phyloP scores from a whole-genome alignment of 1,140 invertebrate species.

The Camponotus floridanus region DNA sequence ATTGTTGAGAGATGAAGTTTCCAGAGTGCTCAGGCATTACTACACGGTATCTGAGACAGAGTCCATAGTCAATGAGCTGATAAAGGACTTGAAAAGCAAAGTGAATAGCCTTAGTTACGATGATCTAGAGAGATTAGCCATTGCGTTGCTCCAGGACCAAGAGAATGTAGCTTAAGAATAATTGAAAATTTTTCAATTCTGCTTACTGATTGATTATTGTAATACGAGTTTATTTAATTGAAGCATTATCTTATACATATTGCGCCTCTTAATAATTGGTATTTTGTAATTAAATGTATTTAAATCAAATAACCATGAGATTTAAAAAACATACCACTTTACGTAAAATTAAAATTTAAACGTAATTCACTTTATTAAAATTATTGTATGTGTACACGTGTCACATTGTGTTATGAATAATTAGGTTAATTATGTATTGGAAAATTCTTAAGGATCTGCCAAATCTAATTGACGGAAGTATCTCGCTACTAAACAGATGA shows the following conservation, averaged over 20 bases:
- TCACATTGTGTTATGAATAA: slow-evolving; percentile 61
- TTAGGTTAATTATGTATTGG: slow-evolving; percentile 55
- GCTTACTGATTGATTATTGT: slow-evolving; percentile 68
- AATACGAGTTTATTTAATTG: slow-evolving; percentile 76
- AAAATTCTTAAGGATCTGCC: slow-evolving; percentile 83
- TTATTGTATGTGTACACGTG: slow-evolving; percentile 53
- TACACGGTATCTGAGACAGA: slow-evolving; percentile 83
- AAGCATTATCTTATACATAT: slow-evolving; percentile 66
- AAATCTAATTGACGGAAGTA: slow-evolving; percentile 89
- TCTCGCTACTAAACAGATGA: slow-evolving; percentile 88
- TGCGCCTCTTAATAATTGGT: slow-evolving; percentile 27
- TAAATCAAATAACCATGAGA: background rate
- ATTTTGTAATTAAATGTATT: slow-evolving; percentile 15
- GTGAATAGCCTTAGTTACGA: slow-evolving; percentile 83
- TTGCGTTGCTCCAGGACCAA: slow-evolving; percentile 84
- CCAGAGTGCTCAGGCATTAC: slow-evolving; percentile 82
- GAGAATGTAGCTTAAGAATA: slow-evolving; percentile 78
- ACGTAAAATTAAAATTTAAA: background rate
- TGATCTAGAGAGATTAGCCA: slow-evolving; percentile 85
- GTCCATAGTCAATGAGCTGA: slow-evolving; percentile 82
- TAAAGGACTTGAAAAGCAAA: slow-evolving; percentile 84
- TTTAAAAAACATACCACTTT: background rate
- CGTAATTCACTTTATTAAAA: slow-evolving; percentile 46
- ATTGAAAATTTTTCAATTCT: slow-evolving; percentile 59
- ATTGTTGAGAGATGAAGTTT: slow-evolving; percentile 81